These are phyloP conservation scores for Platygyra sinensis DNA, from an alignment of 64 coral and sea anemone genomes.

Conservation along the genomic window DNA sequence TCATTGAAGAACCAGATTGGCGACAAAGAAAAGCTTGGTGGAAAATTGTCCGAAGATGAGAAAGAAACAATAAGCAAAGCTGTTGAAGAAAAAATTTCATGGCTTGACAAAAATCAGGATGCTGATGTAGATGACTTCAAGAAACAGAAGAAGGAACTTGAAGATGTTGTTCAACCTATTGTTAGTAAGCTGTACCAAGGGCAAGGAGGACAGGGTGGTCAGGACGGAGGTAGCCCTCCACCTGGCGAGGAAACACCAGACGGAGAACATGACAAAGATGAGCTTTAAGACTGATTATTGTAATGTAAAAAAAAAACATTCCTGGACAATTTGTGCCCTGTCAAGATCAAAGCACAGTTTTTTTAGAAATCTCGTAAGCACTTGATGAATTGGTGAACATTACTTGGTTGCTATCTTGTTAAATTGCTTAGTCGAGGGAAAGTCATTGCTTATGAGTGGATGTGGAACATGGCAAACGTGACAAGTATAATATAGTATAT, in stretches of 20 bases:
- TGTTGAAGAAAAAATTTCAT: constrained; percentile 87
- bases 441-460: neutral
- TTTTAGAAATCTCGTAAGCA: constrained; percentile 23
- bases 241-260: constrained; percentile 90
- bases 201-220: constrained; percentile 75
- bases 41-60: constrained; percentile 94
- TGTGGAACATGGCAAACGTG: neutral
- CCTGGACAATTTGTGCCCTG: neutral
- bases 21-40: constrained; percentile 98
- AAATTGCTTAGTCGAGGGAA: neutral
- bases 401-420: constrained; percentile 14
- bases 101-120: constrained; percentile 97
- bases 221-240: constrained; percentile 59
- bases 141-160: constrained; percentile 96
- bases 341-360: neutral
- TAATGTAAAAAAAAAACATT: neutral
- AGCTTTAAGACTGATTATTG: constrained; percentile 71
- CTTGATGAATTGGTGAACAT: constrained; percentile 9
- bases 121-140: constrained; percentile 92
- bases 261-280: constrained; percentile 90
- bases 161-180: constrained; percentile 99
- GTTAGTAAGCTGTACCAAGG: constrained; percentile 99
- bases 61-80: constrained; percentile 92
- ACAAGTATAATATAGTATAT: constrained; percentile 22
- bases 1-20: constrained; percentile 99